phyloP scores from a whole-genome alignment of 2,113 vertebrate genomes.

The Peromyscus leucopus region DNA sequence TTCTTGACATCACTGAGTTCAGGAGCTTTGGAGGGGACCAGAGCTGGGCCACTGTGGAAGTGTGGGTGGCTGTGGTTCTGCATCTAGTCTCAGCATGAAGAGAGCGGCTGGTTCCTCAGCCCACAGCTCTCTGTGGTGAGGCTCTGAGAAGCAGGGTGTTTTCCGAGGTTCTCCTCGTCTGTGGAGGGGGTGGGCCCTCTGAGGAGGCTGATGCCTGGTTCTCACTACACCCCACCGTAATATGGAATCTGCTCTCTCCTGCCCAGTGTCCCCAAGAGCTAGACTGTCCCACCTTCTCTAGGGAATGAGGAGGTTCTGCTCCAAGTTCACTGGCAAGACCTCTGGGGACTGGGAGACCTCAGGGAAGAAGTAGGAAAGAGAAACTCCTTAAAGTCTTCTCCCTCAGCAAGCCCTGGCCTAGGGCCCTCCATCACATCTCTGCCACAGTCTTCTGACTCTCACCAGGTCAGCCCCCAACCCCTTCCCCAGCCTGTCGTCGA shows the following conservation, averaged over 20 bases:
- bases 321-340: not conserved
- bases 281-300: not conserved
- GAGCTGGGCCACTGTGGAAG: not conserved
- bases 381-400: not conserved
- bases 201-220: not conserved
- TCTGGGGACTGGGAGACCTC: not conserved
- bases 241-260: not conserved
- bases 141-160: not conserved
- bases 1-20: not conserved
- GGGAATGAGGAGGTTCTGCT: not conserved
- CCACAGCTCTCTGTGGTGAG: not conserved
- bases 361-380: not conserved
- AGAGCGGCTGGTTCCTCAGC: not conserved
- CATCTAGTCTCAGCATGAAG: not conserved
- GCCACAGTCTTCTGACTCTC: not conserved
- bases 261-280: not conserved
- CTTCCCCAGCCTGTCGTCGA: conserved; percentile 29
- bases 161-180: not conserved
- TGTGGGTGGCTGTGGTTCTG: not conserved
- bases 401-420: too few relatives aligned
- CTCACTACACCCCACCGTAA: not conserved
- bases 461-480: not conserved
- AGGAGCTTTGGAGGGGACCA: not conserved
- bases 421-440: not conserved
- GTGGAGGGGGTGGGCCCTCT: not conserved